Evolutionary conservation across 2,113 vertebrate species (phyloP).

Genomic region (Notechis scutatus): DNA sequence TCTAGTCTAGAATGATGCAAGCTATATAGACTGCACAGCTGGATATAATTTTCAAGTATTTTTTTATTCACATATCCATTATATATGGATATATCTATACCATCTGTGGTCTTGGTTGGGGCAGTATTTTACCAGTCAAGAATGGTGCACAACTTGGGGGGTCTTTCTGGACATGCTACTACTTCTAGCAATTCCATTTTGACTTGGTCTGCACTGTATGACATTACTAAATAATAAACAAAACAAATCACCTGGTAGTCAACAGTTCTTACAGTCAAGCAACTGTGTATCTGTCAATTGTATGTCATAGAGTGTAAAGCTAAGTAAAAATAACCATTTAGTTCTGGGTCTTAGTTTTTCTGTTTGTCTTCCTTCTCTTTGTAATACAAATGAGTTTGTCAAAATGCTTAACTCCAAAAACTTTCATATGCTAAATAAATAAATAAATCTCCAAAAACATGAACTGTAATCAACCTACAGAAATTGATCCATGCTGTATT

Average conservation of each 20-base stretch:
- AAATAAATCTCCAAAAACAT: neutral
- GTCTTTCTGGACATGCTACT: neutral
- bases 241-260: slow-evolving; percentile 11
- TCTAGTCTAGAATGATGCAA: neutral
- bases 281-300: slow-evolving; percentile 2
- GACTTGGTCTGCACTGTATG: slow-evolving; percentile 33
- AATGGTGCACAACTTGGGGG: neutral
- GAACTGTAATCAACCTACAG: neutral
- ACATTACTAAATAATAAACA: slow-evolving; percentile 34
- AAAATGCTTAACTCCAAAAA: neutral
- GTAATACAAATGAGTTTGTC: neutral
- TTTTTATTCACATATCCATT: neutral
- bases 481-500: neutral
- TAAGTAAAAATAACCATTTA: neutral
- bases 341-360: neutral
- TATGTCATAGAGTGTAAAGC: neutral
- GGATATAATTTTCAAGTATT: neutral
- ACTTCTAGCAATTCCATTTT: slow-evolving; percentile 22
- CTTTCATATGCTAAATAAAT: neutral
- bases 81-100: neutral
- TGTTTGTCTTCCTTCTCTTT: neutral
- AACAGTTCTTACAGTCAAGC: slow-evolving; percentile 14
- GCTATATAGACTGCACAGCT: neutral
- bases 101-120: neutral
- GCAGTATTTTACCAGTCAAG: neutral